phyloP scores from a whole-genome alignment of 2,797 vertebrate genomes.

The Cyclura pinguis region DNA sequence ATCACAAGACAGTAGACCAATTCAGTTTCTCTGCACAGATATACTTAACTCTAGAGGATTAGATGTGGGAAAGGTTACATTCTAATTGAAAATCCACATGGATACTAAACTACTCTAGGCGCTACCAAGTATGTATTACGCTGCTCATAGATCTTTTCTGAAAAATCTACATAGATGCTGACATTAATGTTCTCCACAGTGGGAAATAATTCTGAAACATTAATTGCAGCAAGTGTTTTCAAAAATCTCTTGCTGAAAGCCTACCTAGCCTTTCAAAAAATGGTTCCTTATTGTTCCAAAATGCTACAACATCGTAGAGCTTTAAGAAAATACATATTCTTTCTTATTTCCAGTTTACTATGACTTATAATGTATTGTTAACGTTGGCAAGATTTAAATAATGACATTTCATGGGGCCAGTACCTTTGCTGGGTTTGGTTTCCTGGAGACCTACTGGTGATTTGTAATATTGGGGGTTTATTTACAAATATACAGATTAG shows the following conservation, averaged over 20 bases:
- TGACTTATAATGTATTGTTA: background rate
- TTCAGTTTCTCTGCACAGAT: background rate
- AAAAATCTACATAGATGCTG: slow-evolving; percentile 17
- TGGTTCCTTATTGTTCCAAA: background rate
- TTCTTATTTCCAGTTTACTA: background rate
- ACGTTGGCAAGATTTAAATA: background rate
- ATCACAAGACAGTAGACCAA: background rate
- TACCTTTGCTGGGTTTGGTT: background rate
- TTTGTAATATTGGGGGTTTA: background rate
- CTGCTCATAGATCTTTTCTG: background rate
- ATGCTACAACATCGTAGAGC: background rate
- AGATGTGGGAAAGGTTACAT: slow-evolving; percentile 19
- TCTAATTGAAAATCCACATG: slow-evolving; percentile 20
- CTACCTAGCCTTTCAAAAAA: background rate
- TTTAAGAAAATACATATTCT: background rate
- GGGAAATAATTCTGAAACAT: slow-evolving; percentile 23
- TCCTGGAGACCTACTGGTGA: background rate
- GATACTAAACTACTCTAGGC: background rate
- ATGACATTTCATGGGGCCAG: background rate
- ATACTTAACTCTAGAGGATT: background rate
- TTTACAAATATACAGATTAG: background rate
- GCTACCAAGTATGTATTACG: background rate
- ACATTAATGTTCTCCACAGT: background rate
- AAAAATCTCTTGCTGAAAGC: background rate
- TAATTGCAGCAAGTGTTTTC: background rate